phyloP scores from a whole-genome alignment of 2,113 vertebrate species.

The Nycticorax nycticorax region DNA sequence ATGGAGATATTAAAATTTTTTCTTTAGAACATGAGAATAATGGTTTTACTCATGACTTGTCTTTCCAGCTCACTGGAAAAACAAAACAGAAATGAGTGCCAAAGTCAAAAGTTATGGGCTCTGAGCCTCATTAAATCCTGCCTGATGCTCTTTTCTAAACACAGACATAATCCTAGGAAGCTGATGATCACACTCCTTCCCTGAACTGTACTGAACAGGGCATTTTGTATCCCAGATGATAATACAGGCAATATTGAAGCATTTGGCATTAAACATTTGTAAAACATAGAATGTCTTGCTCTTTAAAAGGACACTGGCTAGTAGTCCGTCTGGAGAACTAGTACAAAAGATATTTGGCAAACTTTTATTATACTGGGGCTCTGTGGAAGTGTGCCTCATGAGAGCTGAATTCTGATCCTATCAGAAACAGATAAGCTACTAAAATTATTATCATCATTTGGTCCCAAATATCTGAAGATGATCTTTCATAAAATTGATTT shows the following conservation, averaged over 20 bases:
- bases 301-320: background rate
- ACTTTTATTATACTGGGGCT: background rate
- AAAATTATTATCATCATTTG: background rate
- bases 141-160: conserved; percentile 18
- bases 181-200: background rate
- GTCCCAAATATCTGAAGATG: conserved; percentile 16
- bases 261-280: conserved; percentile 19
- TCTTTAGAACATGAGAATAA: conserved; percentile 24
- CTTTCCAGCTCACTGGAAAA: conserved; percentile 38
- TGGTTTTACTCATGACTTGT: conserved; percentile 23
- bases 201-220: background rate
- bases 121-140: conserved; percentile 8
- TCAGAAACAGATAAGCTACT: conserved; percentile 8
- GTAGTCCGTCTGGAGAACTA: conserved; percentile 41
- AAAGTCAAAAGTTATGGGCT: background rate
- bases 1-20: conserved; percentile 29
- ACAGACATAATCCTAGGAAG: conserved; percentile 33
- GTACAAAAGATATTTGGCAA: conserved; percentile 43
- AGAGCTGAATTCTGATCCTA: conserved; percentile 38
- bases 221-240: background rate
- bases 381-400: conserved; percentile 29
- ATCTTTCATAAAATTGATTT: conserved; percentile 48
- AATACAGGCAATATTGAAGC: background rate
- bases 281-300: background rate
- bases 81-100: conserved; percentile 17